phyloP scores from a whole-genome alignment of 2,113 vertebrate species.

The Zeus faber region DNA sequence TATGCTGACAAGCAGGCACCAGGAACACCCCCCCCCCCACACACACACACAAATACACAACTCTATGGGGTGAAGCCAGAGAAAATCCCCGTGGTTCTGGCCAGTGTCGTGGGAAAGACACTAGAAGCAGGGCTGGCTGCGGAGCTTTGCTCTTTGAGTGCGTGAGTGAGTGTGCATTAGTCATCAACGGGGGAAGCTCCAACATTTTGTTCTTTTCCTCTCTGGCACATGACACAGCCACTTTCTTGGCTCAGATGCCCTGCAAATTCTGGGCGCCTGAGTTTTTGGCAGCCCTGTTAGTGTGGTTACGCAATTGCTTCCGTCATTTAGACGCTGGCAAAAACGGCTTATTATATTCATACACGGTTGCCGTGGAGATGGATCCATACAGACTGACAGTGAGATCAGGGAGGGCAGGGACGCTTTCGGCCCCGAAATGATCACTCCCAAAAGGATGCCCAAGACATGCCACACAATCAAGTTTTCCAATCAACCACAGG shows the following conservation, averaged over 20 bases:
- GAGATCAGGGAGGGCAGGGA: not conserved
- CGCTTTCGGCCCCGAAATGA: too few relatives aligned
- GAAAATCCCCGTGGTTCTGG: slow-evolving; percentile 42
- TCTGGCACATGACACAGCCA: slow-evolving; percentile 48
- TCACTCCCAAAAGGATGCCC: too few relatives aligned
- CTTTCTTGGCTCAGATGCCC: slow-evolving; percentile 44
- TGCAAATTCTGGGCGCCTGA: slow-evolving; percentile 44
- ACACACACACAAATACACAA: too few relatives aligned
- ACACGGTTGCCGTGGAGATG: slow-evolving; percentile 54
- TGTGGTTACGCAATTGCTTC: slow-evolving; percentile 63
- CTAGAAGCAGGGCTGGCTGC: slow-evolving; percentile 43
- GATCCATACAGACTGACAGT: slow-evolving; percentile 38
- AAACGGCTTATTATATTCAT: slow-evolving; percentile 60
- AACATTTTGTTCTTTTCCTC: slow-evolving; percentile 58
- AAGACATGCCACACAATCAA: too few relatives aligned
- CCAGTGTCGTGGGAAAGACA: slow-evolving; percentile 62
- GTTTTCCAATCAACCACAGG: too few relatives aligned
- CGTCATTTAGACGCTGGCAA: slow-evolving; percentile 57
- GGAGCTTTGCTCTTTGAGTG: slow-evolving; percentile 24
- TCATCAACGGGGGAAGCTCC: slow-evolving; percentile 64
- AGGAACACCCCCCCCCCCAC: slow-evolving; percentile 27
- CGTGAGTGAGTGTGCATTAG: slow-evolving; percentile 48
- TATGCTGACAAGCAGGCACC: slow-evolving; percentile 27
- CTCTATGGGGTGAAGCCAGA: too few relatives aligned
- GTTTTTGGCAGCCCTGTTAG: slow-evolving; percentile 48